phyloP scores from a whole-genome alignment of 2,888 invertebrate species.

The Cheilosia grossa region DNA sequence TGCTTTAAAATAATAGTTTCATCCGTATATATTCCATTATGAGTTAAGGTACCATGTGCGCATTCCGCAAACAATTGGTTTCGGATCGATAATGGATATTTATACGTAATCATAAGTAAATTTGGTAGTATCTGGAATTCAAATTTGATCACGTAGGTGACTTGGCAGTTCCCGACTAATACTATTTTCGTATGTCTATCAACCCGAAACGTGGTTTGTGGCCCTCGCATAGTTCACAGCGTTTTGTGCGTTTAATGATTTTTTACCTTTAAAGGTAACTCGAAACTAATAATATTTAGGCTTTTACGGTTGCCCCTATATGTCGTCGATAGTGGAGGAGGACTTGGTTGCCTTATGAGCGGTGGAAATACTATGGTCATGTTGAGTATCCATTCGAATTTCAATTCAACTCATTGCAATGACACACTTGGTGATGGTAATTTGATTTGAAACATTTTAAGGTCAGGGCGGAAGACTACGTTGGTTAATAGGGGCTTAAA shows the following conservation, averaged over 20 bases:
- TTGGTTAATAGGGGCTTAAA: background rate
- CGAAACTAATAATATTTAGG: background rate
- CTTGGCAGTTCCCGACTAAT: no score
- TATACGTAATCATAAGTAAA: no score
- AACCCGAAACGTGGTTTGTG: slow-evolving; percentile 11
- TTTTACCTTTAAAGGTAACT: slow-evolving; percentile 29
- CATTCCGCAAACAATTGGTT: no score
- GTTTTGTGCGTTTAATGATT: slow-evolving; percentile 5
- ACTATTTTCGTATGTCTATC: background rate
- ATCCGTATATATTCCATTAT: no score
- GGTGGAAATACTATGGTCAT: background rate
- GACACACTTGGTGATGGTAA: slow-evolving; percentile 16
- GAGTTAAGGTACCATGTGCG: no score
- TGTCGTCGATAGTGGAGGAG: background rate
- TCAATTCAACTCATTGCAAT: slow-evolving; percentile 16
- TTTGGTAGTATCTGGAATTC: no score
- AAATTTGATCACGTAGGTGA: no score
- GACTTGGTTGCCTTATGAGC: background rate
- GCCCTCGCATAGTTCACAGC: slow-evolving; percentile 9
- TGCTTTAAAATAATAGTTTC: no score
- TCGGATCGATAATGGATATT: no score
- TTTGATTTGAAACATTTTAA: slow-evolving; percentile 5
- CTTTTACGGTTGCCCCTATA: slow-evolving; percentile 10
- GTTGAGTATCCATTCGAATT: slow-evolving; percentile 8
- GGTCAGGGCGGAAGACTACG: slow-evolving; percentile 19